Conservation (phyloP, 1,140 invertebrate genomes). For the Pectinophora gossypiella region DNA sequence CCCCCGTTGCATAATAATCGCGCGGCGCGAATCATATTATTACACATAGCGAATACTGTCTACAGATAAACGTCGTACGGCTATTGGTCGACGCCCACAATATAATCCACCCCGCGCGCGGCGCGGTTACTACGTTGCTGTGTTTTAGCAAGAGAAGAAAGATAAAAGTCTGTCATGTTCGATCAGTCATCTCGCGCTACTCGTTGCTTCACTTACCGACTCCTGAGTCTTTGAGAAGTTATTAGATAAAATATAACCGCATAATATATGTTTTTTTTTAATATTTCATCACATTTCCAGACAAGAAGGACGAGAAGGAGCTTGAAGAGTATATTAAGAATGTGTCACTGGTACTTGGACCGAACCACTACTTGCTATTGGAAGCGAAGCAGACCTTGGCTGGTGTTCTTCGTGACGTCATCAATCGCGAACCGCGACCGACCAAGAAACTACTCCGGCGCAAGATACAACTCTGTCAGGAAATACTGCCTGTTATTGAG, state of each 20-base stretch:
- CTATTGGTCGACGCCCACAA: no score
- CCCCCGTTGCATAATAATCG: no score
- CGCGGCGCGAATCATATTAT: no score
- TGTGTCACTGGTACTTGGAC: slow-evolving; percentile 76
- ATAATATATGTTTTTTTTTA: no score
- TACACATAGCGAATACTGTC: no score
- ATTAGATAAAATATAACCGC: neutral
- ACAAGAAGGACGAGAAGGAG: slow-evolving; percentile 70
- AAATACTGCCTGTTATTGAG: slow-evolving; percentile 80
- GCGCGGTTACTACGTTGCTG: no score
- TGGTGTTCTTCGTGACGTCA: slow-evolving; percentile 75
- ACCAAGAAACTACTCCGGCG: slow-evolving; percentile 76
- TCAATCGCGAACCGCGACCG: slow-evolving; percentile 69
- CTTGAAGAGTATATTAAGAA: slow-evolving; percentile 78
- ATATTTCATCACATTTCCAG: slow-evolving; percentile 26
- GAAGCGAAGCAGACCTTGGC: slow-evolving; percentile 82
- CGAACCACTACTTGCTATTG: slow-evolving; percentile 80
- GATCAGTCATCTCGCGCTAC: no score
- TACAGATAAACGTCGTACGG: no score
- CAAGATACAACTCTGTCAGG: slow-evolving; percentile 80
- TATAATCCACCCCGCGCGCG: no score
- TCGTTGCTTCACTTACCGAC: no score
- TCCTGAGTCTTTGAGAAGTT: neutral
- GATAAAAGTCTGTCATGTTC: no score
- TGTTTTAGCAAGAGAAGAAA: no score